phyloP scores from a whole-genome alignment of 2,797 vertebrate species.

The Lutjanus campechanus region DNA sequence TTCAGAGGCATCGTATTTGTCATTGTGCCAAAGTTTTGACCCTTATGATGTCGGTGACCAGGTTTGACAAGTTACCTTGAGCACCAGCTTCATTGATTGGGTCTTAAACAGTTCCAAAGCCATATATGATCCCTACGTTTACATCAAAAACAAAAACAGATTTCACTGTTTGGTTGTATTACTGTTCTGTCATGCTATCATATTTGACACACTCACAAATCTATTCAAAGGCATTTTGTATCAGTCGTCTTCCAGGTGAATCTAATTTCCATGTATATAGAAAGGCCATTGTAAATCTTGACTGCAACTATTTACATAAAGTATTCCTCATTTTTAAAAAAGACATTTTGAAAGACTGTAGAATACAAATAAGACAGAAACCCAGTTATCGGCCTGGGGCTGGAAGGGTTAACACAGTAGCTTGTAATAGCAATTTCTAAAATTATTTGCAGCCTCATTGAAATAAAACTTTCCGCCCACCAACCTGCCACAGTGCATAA shows the following conservation, averaged over 20 bases:
- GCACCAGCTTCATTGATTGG: background rate
- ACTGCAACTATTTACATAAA: background rate
- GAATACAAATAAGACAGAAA: background rate
- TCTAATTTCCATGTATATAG: background rate
- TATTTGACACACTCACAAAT: background rate
- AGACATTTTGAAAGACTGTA: background rate
- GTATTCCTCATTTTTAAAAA: background rate
- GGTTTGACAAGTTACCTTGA: background rate
- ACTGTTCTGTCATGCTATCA: background rate
- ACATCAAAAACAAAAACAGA: background rate
- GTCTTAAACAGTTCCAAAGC: background rate
- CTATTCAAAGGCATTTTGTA: background rate
- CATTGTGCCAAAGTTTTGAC: background rate
- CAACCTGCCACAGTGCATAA: slow-evolving; percentile 22
- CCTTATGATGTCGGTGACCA: background rate
- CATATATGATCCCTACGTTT: background rate
- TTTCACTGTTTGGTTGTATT: background rate
- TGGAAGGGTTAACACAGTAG: slow-evolving; percentile 18
- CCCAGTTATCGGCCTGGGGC: background rate
- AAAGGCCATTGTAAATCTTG: background rate
- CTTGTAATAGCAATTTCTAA: slow-evolving; percentile 26
- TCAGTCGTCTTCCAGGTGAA: background rate
- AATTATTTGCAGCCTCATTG: slow-evolving; percentile 40
- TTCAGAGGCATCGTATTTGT: background rate
- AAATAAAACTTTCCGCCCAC: slow-evolving; percentile 36